Conservation (phyloP, 2,888 invertebrate genomes). For the Agonopterix arenella region DNA sequence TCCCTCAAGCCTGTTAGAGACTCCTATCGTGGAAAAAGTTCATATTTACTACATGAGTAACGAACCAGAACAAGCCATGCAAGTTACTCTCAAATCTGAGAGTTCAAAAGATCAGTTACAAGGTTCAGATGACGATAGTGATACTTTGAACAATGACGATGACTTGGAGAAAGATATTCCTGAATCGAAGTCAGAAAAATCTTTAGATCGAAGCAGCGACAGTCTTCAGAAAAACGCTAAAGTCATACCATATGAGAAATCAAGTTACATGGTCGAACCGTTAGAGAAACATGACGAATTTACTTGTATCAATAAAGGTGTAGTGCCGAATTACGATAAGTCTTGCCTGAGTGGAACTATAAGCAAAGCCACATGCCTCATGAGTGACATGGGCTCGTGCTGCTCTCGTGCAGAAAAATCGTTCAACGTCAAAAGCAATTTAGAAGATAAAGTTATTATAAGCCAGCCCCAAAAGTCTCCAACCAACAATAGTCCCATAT, state of each 20-base stretch:
- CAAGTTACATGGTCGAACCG: slow-evolving; percentile 71
- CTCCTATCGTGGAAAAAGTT: slow-evolving; percentile 84
- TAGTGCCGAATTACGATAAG: slow-evolving; percentile 65
- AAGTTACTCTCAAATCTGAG: slow-evolving; percentile 82
- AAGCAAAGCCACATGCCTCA: slow-evolving; percentile 63
- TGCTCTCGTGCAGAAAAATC: slow-evolving; percentile 63
- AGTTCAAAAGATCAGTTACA: slow-evolving; percentile 79
- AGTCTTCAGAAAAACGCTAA: slow-evolving; percentile 43
- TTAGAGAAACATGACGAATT: slow-evolving; percentile 57
- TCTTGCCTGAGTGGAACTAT: slow-evolving; percentile 68
- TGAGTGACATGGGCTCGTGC: slow-evolving; percentile 64
- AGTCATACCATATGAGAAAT: slow-evolving; percentile 67
- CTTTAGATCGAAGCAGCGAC: slow-evolving; percentile 44
- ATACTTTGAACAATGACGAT: slow-evolving; percentile 81
- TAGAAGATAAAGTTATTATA: slow-evolving; percentile 76
- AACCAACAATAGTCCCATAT: slow-evolving; percentile 76
- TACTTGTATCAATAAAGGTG: slow-evolving; percentile 53
- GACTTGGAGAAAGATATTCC: slow-evolving; percentile 74
- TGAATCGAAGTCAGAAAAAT: slow-evolving; percentile 65
- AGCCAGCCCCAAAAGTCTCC: slow-evolving; percentile 76
- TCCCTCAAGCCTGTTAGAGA: slow-evolving; percentile 83
- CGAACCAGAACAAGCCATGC: slow-evolving; percentile 86
- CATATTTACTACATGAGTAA: slow-evolving; percentile 88
- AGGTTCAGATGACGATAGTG: slow-evolving; percentile 82
- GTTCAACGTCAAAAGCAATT: slow-evolving; percentile 46